Conservation (phyloP, 2,113 vertebrate genomes). For the Melanostigma gelatinosum region DNA sequence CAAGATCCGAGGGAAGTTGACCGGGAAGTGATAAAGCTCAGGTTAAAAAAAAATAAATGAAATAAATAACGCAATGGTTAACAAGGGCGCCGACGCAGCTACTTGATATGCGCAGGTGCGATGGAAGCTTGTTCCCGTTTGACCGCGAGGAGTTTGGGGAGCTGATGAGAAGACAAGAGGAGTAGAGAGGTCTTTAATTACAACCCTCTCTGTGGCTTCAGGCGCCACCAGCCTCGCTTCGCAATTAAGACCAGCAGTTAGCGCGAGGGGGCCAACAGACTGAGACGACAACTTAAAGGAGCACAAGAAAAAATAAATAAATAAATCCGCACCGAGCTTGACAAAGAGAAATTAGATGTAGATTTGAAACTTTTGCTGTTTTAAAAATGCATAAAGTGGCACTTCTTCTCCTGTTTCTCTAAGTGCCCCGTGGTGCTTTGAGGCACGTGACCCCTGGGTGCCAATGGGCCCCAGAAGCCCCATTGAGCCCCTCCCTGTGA, state of each 20-base stretch:
- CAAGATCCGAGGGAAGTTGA: conserved; percentile 18
- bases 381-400: conserved; percentile 1
- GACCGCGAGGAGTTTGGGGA: conserved; percentile 69
- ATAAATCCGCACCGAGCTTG: conserved; percentile 22
- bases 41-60: conserved; percentile 10
- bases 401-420: conserved; percentile 20
- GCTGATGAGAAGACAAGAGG: conserved; percentile 79
- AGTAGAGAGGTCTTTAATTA: conserved; percentile 82
- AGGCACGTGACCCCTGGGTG: conserved; percentile 36
- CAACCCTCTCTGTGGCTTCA: conserved; percentile 66
- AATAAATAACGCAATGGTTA: neutral
- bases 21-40: conserved; percentile 43
- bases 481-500: conserved; percentile 48
- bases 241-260: conserved; percentile 78
- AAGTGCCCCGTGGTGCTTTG: conserved; percentile 28
- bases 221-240: conserved; percentile 69
- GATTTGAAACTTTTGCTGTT: conserved; percentile 20
- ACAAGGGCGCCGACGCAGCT: conserved; percentile 45
- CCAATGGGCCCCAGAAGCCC: conserved; percentile 49
- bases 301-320: conserved; percentile 2
- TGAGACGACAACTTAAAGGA: conserved; percentile 40
- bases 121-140: conserved; percentile 64
- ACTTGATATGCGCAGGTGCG: conserved; percentile 77
- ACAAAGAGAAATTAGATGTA: conserved; percentile 34
- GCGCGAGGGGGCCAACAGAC: conserved; percentile 42